Base-by-base conservation (phyloP, 2,888 invertebrate species). In the Heliconius ismenius region DNA sequence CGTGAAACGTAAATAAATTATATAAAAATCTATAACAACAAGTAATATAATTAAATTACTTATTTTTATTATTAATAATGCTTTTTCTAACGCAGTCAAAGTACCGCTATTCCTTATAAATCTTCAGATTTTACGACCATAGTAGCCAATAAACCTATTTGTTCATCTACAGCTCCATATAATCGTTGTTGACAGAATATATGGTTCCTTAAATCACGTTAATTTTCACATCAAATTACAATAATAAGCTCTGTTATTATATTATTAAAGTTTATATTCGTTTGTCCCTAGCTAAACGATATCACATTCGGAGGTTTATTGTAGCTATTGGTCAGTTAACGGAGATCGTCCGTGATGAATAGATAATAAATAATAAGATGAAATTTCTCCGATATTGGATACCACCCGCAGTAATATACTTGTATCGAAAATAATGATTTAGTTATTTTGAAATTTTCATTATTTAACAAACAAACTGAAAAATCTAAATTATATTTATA, bases 71-170 rank as follows among this genome's bases (percentile, higher is more conserved):
- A n/a, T 60, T 36, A 64, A 28, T 32, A 58, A 32, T 3, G n/a
- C 11, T 18, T 32, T 64, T 64, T 11, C 21, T 39, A 32, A 32
- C 60, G 21, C 21, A 18, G 67, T 24, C 70, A 76, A 78, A 78
- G 74, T 62, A 49, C 63, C 84, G 84, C 85, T 81, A 84, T 81
- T 82, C 81, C 81, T 84, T 83, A 87, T 92, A 92, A 92, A 92
- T 92, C 91, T 89, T 83, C 79, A 79, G 82, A 83, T 83, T 93
- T 93, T 92, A 93, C 89, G 86, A 85, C 87, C 86, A 87, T 88
- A 88, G 89, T 87, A 90, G 86, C 87, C 91, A 89, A 90, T 93
- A 93, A 93, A 93, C 92, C 91, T 91, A 92, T 92, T 92, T 92
- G 92, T 91, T 87, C 81, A 85, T 87, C 86, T 88, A 88, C 87